Evolutionary conservation across 2,113 vertebrate genomes (phyloP), one percentile per base, ranked within the genome.

Genomic region (Chionis minor): DNA sequence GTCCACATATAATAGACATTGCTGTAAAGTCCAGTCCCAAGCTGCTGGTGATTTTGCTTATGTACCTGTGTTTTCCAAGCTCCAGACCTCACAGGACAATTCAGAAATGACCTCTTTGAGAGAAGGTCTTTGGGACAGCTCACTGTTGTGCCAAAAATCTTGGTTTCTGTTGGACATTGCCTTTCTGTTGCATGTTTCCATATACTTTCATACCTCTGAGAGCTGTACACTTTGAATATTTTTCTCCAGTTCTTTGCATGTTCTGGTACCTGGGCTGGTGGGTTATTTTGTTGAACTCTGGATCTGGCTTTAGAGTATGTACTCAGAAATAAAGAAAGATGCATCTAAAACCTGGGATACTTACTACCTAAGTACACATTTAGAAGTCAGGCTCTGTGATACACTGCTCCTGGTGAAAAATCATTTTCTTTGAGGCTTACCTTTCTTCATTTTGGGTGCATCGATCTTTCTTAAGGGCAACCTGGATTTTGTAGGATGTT

Each of bases 261-360:
- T 40, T 55, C n/a, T 56, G 21, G 24, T 40, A n/a, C 56, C 40
- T 55, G 33, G 9, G 28, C 30, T 67, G 30, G 42, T 75, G 45
- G 27, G 26, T 10, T 51, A 3, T 79, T 85, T 74, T 82, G 18
- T 45, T 26, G 33, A 4, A 32, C 11, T 69, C 40, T 73, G 28
- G 6, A 32, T 90, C 44, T 88, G 71, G 5, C 2, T 85, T 3
- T 44, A 22, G 26, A 81, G 22, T 35, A 27, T 0, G 0, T 66
- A 18, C 14, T 44, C 26, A 30, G 10, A 9, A 59, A 26, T 3
- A 6, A 40, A 80, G 40, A 61, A 79, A 81, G 28, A 81, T 13
- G 12, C 18, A 18, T 55, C 27, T 71, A 17, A 63, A 90, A 72
- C 19, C 2, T 20, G 9, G 2, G 7, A 14, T 47, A 35, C 15